Base-by-base conservation (phyloP, 2,888 invertebrate species). In the Rotaria socialis region DNA sequence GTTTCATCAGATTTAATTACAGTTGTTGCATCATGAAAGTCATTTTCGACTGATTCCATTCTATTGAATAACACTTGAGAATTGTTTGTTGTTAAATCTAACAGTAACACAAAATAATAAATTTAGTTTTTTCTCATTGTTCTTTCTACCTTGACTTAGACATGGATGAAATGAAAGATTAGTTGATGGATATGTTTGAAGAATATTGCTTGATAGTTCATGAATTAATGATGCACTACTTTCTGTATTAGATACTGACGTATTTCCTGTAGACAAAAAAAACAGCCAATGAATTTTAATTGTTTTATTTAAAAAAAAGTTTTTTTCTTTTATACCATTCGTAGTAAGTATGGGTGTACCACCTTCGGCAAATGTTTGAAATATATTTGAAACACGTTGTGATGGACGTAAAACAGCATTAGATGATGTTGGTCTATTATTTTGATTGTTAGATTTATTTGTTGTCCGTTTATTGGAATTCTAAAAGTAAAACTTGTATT, bases 101-200 rank as follows among this genome's bases (percentile, higher is more conserved):
- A 67, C 22, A 52, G 11, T 47, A 47, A 52, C 14, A 52, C 3
- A 52, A 11, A 52, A 52, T 52, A 16, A 52, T 5, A 3, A 16
- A 16, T 52, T 52, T 3, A 52, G 16, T 50, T 1, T 11, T 11
- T 52, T 52, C 11, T 52, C 14, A 4, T 0, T 52, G 8, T 52
- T 14, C 3, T 52, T 52, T 16, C 16, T 80, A 80, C 80, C 80
- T n/a, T n/a, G 47, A 80, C 80, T 47, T 14, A 14, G 14, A 80
- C 41, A 80, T n/a, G 80, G 80, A 80, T 80, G 80, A 80, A 80
- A 80, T 43, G 47, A 80, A 47, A 80, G 24, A 80, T 80, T 47
- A n/a, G 43, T 43, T 43, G 75, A 80, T n/a, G 24, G 27, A 67
- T 27, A 67, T 16, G 67, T 27, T 35, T 67, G 16, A 35, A 67